Base-by-base conservation (phyloP, 2,888 invertebrate genomes). In the Ophion ventricosus region DNA sequence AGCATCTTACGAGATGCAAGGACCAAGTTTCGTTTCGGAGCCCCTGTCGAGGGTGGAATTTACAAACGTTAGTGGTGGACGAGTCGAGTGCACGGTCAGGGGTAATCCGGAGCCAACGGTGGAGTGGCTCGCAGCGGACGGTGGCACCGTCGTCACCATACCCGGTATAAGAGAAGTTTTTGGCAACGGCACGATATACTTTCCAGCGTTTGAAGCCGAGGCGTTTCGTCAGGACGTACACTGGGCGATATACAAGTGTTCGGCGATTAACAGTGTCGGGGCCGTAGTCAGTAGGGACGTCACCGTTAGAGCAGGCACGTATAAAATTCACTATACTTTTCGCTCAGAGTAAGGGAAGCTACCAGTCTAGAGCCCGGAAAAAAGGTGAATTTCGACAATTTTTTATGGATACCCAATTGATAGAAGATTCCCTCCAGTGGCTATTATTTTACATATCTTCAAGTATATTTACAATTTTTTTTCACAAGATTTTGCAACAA, bases 261-360 rank as follows among this genome's bases (percentile, higher is more conserved):
- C 92, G 88, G 93, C 93, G 11, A 93, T 93, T 89, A 97, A 97
- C 93, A 94, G 95, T 86, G 96, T 97, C 83, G 97, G 97, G 57
- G 95, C 95, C 74, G 95, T 98, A 73, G 95, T 98, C 89, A 98
- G 98, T 90, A 96, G 97, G 88, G 97, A 97, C 92, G 97, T 98
- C 88, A 97, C 97, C 92, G 96, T 98, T 83, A 96, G 97, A 94
- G 98, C 98, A 91, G 98, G 98, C 98, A 94, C 49, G 63, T 49
- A 64, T 75, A 29, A 35, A 72, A 57, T 57, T 72, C 25, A 57
- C 57, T 40, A 26, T 10, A 25, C 17, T 26, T 59, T 23, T 66
- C 5, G n/a, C 5, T 11, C 43, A 35, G 23, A 63, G 25, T 7
- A 49, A 26, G 2, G 43, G 10, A 14, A 14, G 11, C 43, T 43